Evolutionary conservation across 2,888 invertebrate species (phyloP).

Genomic region (Oxycera nigricornis): DNA sequence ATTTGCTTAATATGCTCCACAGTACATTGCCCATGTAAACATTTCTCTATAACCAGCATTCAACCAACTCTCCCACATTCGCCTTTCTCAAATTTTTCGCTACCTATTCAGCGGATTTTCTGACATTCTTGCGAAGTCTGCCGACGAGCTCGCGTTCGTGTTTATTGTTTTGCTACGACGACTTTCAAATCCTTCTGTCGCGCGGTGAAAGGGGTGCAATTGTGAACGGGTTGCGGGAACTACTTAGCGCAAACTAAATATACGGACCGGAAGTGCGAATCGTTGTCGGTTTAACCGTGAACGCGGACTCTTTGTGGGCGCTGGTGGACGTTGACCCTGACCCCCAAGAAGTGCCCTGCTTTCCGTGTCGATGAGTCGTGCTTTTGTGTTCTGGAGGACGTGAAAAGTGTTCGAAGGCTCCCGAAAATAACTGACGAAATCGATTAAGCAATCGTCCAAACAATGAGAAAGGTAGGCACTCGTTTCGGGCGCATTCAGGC

Average conservation of each 20-base stretch:
- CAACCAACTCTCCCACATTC: not conserved
- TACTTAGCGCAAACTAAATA: not conserved
- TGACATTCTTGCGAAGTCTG: not conserved
- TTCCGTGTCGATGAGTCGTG: not conserved
- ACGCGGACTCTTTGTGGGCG: not conserved
- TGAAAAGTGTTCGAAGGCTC: not conserved
- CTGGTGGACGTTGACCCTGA: not conserved
- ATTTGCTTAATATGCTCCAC: too few species aligned
- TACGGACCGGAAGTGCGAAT: not conserved
- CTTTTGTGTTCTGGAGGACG: not conserved
- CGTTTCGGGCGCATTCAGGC: too few species aligned
- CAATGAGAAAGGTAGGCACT: not conserved
- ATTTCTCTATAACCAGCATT: not conserved
- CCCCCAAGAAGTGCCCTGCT: not conserved
- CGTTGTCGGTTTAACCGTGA: not conserved
- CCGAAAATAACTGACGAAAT: not conserved
- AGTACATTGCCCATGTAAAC: too few species aligned
- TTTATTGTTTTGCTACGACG: not conserved
- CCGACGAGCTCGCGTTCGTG: not conserved
- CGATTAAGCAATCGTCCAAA: not conserved
- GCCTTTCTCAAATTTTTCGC: not conserved
- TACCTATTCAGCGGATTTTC: slow-evolving; percentile 9
- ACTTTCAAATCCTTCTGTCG: not conserved
- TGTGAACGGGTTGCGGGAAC: not conserved
- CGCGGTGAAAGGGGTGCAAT: not conserved